Evolutionary conservation across 1,140 invertebrate species (phyloP).

Genomic region (Calliopsis andreniformis): DNA sequence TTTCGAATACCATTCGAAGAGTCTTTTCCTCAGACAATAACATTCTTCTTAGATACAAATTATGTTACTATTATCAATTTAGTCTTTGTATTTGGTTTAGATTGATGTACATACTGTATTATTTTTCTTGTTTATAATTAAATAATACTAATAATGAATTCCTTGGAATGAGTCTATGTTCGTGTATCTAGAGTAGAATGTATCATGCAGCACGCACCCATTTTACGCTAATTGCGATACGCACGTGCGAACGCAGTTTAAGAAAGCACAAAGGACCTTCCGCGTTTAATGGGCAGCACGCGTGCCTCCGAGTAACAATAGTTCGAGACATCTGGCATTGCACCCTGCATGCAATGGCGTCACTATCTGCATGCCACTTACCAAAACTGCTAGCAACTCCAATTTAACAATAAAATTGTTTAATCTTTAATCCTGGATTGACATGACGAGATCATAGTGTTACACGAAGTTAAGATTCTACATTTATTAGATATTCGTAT

Average conservation of each 20-base stretch:
- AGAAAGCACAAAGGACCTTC: slow-evolving; percentile 44
- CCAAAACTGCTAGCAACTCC: background rate
- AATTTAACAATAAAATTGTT: background rate
- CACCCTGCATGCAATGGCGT: background rate
- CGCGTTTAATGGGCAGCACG: slow-evolving; percentile 32
- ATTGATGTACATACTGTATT: no score
- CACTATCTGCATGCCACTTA: no score
- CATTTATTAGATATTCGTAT: no score
- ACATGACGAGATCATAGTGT: no score
- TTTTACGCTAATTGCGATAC: slow-evolving; percentile 54
- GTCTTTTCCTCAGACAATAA: no score
- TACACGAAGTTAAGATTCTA: no score
- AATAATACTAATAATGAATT: no score
- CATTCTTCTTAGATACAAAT: no score
- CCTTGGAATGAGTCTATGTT: background rate
- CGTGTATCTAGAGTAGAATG: background rate
- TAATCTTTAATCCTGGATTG: background rate
- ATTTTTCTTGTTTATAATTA: no score
- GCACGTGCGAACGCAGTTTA: slow-evolving; percentile 53
- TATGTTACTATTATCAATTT: no score
- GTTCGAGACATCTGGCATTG: slow-evolving; percentile 23
- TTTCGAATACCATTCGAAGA: no score
- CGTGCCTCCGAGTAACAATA: slow-evolving; percentile 32
- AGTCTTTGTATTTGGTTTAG: no score
- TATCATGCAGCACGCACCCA: slow-evolving; percentile 43